phyloP scores from a whole-genome alignment of 2,888 invertebrate genomes.

The Cantharis rufa region DNA sequence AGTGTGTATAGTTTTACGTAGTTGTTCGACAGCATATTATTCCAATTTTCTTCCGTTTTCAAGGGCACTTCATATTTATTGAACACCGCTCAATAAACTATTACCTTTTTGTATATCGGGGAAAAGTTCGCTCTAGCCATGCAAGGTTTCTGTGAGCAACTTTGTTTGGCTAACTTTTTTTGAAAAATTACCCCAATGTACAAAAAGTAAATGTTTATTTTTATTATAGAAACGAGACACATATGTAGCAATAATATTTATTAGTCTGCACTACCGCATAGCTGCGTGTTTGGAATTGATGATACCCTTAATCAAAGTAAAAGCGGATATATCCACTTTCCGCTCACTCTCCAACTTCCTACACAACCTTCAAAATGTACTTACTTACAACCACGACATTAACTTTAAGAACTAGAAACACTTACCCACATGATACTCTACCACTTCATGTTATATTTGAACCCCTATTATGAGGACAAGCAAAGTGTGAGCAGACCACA shows the following conservation, averaged over 20 bases:
- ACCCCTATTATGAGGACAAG: not conserved
- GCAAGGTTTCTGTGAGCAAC: not conserved
- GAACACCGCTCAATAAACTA: not conserved
- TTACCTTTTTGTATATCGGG: not conserved
- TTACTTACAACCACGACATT: slow-evolving; percentile 23
- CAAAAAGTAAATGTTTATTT: slow-evolving; percentile 10
- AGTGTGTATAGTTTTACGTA: too few relatives aligned
- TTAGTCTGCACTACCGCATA: slow-evolving; percentile 29
- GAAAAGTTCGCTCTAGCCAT: not conserved
- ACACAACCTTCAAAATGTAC: slow-evolving; percentile 23
- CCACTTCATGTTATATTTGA: not conserved
- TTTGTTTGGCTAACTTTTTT: not conserved
- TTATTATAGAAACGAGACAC: slow-evolving; percentile 16
- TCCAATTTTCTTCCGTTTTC: too few relatives aligned
- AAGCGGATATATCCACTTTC: slow-evolving; percentile 31
- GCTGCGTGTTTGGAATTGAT: slow-evolving; percentile 30
- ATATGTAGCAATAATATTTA: slow-evolving; percentile 28
- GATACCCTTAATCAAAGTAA: slow-evolving; percentile 31
- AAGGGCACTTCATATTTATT: too few relatives aligned
- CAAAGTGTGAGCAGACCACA: not conserved
- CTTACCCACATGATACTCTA: not conserved
- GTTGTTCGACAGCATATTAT: too few relatives aligned
- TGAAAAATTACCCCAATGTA: not conserved
- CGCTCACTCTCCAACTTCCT: slow-evolving; percentile 28
- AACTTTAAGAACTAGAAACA: slow-evolving; percentile 16